Conservation (phyloP, 2,888 invertebrate genomes). For the Conops quadrifasciatus region DNA sequence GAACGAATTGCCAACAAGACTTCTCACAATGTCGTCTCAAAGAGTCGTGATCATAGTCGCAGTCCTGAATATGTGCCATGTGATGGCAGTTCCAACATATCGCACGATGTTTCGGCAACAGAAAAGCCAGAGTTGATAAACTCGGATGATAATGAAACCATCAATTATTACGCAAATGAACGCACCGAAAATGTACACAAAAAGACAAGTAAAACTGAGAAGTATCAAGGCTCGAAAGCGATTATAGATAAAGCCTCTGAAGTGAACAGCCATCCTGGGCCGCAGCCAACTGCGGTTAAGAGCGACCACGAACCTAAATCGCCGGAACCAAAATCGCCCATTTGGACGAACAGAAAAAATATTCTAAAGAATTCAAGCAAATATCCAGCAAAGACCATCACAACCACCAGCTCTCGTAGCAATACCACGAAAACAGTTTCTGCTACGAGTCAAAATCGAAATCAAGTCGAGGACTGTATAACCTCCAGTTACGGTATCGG, state of each 20-base stretch:
- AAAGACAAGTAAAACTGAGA: constrained; percentile 51
- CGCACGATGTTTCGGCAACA: not conserved
- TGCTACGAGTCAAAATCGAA: constrained; percentile 57
- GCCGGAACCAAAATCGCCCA: constrained; percentile 46
- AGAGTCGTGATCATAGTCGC: constrained; percentile 30
- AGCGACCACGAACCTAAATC: not conserved
- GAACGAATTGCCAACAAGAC: constrained; percentile 40
- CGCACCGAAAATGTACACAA: constrained; percentile 2
- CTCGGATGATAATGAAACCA: not conserved
- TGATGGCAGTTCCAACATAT: not conserved
- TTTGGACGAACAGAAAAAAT: constrained; percentile 59
- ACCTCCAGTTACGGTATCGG: constrained; percentile 86
- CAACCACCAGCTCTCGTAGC: constrained; percentile 38
- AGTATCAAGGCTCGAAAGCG: not conserved
- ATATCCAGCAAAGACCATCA: constrained; percentile 34
- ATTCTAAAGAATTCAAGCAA: constrained; percentile 48
- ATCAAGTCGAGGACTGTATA: constrained; percentile 70
- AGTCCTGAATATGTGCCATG: constrained; percentile 36
- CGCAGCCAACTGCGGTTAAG: constrained; percentile 8
- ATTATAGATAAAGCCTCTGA: not conserved
- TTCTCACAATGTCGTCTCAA: not conserved
- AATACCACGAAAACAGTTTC: constrained; percentile 38
- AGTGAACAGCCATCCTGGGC: constrained; percentile 1
- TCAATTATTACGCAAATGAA: not conserved
- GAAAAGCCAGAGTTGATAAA: not conserved